Base-by-base conservation (phyloP, 2,797 vertebrate genomes). In the Knipowitschia caucasica region DNA sequence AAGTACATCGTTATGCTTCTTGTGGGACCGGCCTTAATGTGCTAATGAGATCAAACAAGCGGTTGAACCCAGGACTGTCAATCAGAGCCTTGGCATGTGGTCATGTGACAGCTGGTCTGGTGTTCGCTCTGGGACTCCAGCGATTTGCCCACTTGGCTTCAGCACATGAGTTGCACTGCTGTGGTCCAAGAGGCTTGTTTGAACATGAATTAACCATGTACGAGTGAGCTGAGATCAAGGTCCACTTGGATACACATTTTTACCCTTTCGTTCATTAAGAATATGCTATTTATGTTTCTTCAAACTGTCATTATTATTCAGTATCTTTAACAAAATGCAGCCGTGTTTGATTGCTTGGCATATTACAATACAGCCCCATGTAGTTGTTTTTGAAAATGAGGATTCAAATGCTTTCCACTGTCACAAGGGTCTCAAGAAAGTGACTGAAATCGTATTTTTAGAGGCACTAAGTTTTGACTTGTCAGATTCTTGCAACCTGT, bases 381-480 rank as follows among this genome's bases (percentile, higher is more conserved):
- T n/a, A n/a, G n/a, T n/a, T n/a, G n/a, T n/a, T n/a, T n/a, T n/a
- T n/a, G n/a, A n/a, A n/a, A n/a, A n/a, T n/a, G n/a, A n/a, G n/a
- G n/a, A n/a, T n/a, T n/a, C n/a, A n/a, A n/a, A n/a, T n/a, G n/a
- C 76, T 59, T 58, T 50, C 58, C 59, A 62, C 71, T 80, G 81
- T 82, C 86, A 82, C 77, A 67, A 58, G 72, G 69, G 76, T 83
- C 84, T 86, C 77, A 67, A 67, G 66, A 78, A 87, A 84, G 78
- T 76, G 80, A 83, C 83, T 82, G 72, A 71, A 84, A 86, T 88
- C 85, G 82, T 86, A 90, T 88, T 89, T 88, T 83, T 80, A 76
- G 82, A 89, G 85, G 80, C 83, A 69, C 86, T 88, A 89, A 89
- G 84, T 90, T 86, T 89, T 89, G 88, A 89, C 86, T 88, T 88